These are phyloP conservation scores for Prinia subflava DNA, from an alignment of 2,113 vertebrate species.

Conservation along the genomic window DNA sequence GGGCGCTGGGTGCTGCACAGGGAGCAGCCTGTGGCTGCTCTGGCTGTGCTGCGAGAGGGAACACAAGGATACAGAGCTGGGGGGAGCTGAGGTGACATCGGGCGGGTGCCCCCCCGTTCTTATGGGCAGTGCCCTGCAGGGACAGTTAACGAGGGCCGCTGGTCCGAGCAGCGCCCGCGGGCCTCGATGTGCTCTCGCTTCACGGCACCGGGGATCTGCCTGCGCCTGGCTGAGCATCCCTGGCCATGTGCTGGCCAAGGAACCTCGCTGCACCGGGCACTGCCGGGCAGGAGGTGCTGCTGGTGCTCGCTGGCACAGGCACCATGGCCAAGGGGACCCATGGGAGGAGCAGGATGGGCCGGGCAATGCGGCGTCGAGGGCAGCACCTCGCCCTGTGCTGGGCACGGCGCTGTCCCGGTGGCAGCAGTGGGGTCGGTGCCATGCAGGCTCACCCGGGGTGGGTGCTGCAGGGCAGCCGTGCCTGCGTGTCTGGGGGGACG, in stretches of 20 bases:
- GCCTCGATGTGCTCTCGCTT: constrained; percentile 53
- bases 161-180: neutral
- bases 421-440: neutral
- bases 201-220: neutral
- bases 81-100: constrained; percentile 27
- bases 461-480: neutral
- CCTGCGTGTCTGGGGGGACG: neutral
- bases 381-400: neutral
- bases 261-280: neutral
- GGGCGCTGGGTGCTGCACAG: fast-evolving
- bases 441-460: fast-evolving
- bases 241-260: neutral
- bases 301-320: fast-evolving
- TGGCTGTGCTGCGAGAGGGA: neutral
- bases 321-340: neutral
- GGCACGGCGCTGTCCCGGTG: fast-evolving
- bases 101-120: neutral
- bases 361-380: fast-evolving
- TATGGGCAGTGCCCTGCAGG: neutral
- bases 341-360: neutral
- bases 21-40: neutral
- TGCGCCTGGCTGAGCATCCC: constrained; percentile 40
- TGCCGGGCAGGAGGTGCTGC: neutral
- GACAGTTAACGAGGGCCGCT: neutral
- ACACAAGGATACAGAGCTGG: neutral